Conservation (phyloP, 2,113 vertebrate species). For the Sinocyclocheilus anophthalmus region DNA sequence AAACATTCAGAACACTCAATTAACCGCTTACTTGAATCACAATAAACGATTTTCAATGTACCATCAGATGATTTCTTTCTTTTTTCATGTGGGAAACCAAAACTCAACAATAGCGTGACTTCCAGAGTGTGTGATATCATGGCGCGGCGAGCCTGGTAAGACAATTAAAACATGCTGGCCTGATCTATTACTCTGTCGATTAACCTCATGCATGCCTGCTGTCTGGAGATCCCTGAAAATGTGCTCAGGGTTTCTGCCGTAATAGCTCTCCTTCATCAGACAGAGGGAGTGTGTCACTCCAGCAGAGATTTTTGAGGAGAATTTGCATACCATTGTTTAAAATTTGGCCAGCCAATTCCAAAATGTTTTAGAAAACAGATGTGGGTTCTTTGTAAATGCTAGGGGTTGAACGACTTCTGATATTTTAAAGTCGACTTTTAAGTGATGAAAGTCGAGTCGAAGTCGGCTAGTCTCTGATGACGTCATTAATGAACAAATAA, state of each 20-base stretch:
- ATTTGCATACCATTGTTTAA: conserved; percentile 15
- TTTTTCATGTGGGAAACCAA: neutral
- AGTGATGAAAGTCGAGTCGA: too few species aligned
- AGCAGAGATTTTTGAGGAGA: neutral
- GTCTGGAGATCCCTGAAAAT: conserved; percentile 23
- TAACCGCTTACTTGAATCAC: conserved; percentile 9
- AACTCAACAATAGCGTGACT: neutral
- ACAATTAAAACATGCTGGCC: conserved; percentile 25
- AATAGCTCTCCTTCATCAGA: conserved; percentile 3
- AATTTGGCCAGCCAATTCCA: neutral
- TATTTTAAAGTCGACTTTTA: too few species aligned
- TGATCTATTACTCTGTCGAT: neutral
- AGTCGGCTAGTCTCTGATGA: too few species aligned
- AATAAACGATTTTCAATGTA: conserved; percentile 11
- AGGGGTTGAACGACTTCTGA: too few species aligned
- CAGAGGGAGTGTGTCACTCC: neutral
- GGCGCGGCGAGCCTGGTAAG: neutral
- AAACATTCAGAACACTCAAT: conserved; percentile 46
- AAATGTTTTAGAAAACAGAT: neutral
- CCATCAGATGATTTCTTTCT: neutral
- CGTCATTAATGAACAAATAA: too few species aligned
- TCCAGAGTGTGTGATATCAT: neutral
- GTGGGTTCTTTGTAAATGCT: neutral
- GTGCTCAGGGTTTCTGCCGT: neutral
- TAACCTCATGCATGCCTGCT: conserved; percentile 13